phyloP scores from a whole-genome alignment of 2,797 vertebrate genomes.

The Tragopan temminckii region DNA sequence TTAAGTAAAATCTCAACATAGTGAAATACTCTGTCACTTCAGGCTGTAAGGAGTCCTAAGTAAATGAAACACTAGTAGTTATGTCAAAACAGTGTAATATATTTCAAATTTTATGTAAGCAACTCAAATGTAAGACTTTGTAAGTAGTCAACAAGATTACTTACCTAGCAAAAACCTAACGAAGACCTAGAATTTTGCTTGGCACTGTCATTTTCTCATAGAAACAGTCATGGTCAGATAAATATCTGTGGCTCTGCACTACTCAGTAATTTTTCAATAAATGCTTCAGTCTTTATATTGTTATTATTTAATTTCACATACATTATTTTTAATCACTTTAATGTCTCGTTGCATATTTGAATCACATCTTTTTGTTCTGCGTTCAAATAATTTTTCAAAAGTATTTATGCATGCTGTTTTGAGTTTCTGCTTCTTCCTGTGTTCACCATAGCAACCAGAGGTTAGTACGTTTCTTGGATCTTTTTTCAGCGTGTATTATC shows the following conservation, averaged over 20 bases:
- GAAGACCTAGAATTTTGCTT: not conserved
- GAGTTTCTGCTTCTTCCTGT: constrained; percentile 39
- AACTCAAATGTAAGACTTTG: no score
- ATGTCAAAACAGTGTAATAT: not conserved
- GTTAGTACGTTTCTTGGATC: constrained; percentile 35
- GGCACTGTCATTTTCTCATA: not conserved
- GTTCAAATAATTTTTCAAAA: not conserved
- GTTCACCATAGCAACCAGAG: constrained; percentile 70
- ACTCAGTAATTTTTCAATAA: not conserved
- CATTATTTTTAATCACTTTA: not conserved
- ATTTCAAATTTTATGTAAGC: not conserved
- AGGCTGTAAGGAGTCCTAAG: not conserved
- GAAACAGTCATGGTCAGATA: not conserved
- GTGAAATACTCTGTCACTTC: not conserved
- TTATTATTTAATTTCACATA: not conserved
- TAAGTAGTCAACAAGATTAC: not conserved
- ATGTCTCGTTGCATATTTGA: not conserved
- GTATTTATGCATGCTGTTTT: constrained; percentile 40
- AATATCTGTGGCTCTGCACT: not conserved
- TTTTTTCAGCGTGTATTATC: constrained; percentile 26
- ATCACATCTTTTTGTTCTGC: not conserved
- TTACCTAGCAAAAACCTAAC: not conserved
- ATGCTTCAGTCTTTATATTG: not conserved
- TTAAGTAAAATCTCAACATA: not conserved
- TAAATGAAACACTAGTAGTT: not conserved